phyloP scores from a whole-genome alignment of 2,113 vertebrate genomes.

The Collichthys lucidus region DNA sequence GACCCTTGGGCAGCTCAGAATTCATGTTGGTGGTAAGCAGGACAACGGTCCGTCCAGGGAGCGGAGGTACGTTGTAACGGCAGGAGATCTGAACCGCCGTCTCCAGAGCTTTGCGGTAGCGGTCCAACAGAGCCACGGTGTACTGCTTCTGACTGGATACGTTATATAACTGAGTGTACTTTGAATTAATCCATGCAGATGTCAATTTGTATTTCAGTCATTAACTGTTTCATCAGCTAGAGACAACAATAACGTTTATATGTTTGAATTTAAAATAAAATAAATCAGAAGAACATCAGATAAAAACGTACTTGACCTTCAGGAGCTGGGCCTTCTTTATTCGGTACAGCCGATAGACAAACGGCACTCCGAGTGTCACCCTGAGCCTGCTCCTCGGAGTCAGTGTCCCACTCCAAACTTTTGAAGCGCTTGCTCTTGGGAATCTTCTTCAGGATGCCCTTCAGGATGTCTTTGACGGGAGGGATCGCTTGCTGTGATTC shows the following conservation, averaged over 20 bases:
- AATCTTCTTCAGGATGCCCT: conserved; percentile 72
- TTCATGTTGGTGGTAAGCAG: neutral
- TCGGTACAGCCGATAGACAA: conserved; percentile 79
- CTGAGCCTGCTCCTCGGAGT: conserved; percentile 59
- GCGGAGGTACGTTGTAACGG: conserved; percentile 86
- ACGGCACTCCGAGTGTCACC: conserved; percentile 79
- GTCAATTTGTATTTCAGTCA: neutral
- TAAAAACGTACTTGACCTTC: conserved; percentile 78
- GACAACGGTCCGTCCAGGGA: conserved; percentile 88
- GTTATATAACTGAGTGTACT: too few relatives aligned
- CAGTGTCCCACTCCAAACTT: conserved; percentile 42
- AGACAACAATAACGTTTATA: neutral
- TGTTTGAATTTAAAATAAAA: neutral
- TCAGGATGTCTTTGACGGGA: conserved; percentile 60
- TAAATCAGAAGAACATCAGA: neutral
- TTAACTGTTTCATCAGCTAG: neutral
- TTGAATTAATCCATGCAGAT: neutral
- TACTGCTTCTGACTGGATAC: conserved; percentile 70
- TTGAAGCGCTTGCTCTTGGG: conserved; percentile 51
- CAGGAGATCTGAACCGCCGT: conserved; percentile 86
- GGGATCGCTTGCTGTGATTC: conserved; percentile 14
- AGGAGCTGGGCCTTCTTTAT: conserved; percentile 69
- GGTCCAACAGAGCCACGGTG: conserved; percentile 75
- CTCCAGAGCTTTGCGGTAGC: conserved; percentile 87
- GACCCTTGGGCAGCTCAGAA: fast-evolving